These are phyloP conservation scores for Cotesia chilonis DNA, from an alignment of 1,140 invertebrate species.

Conservation along the genomic window DNA sequence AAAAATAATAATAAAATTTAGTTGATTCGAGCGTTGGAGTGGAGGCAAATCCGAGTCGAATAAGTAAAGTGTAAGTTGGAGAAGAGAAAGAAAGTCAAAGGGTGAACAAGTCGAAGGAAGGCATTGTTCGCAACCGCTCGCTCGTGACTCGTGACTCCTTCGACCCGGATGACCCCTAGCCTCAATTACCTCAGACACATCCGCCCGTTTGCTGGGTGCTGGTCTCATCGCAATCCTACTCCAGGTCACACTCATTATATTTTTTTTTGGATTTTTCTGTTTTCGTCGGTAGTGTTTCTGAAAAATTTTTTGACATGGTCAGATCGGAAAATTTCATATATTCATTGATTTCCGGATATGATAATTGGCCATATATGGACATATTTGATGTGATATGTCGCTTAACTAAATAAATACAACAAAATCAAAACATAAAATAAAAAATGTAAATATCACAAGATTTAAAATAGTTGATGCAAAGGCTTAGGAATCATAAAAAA, in stretches of 20 bases:
- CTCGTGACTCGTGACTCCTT: slow-evolving; percentile 65
- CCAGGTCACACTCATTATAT: slow-evolving; percentile 25
- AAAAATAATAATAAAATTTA: too few species aligned
- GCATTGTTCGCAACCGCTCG: slow-evolving; percentile 63
- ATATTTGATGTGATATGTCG: too few species aligned
- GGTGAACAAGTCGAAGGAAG: slow-evolving; percentile 28
- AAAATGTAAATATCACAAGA: too few species aligned
- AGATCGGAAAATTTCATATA: too few species aligned
- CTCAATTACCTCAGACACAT: slow-evolving; percentile 66
- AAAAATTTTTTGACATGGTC: too few species aligned
- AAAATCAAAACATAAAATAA: too few species aligned
- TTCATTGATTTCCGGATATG: too few species aligned
- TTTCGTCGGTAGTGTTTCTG: too few species aligned
- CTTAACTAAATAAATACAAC: too few species aligned
- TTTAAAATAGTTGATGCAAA: too few species aligned
- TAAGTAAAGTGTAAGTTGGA: slow-evolving; percentile 39
- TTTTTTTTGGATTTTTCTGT: background rate
- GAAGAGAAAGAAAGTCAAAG: slow-evolving; percentile 43
- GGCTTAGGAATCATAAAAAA: too few species aligned
- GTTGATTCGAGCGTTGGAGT: background rate
- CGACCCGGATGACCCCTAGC: slow-evolving; percentile 64
- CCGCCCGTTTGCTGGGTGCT: slow-evolving; percentile 51
- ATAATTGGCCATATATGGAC: too few species aligned
- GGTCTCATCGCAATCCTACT: slow-evolving; percentile 44
- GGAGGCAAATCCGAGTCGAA: slow-evolving; percentile 14